Evolutionary conservation across 2,113 vertebrate species (phyloP).

Genomic region (Chloropsis hardwickii): DNA sequence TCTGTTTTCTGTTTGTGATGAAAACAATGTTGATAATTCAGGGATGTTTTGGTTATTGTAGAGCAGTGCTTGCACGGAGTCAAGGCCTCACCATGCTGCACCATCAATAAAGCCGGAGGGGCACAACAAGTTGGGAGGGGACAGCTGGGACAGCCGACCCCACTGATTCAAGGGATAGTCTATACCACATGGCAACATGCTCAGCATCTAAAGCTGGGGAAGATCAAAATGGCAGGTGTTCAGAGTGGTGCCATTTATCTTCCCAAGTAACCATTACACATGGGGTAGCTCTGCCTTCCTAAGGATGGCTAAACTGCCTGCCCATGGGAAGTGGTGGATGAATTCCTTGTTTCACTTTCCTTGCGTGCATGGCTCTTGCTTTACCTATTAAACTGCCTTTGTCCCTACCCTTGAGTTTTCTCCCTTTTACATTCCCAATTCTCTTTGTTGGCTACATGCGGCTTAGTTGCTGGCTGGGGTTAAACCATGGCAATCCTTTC

Average conservation of each 20-base stretch:
- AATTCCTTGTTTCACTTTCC: background rate
- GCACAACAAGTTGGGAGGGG: background rate
- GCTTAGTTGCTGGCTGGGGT: background rate
- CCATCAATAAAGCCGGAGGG: background rate
- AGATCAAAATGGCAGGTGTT: background rate
- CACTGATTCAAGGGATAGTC: background rate
- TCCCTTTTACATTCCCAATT: background rate
- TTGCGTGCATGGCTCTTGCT: background rate
- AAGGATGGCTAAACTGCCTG: background rate
- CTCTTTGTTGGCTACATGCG: fast-evolving
- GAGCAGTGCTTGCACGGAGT: background rate
- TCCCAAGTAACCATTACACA: background rate
- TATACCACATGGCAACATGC: background rate
- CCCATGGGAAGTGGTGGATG: background rate
- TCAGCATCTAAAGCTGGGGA: background rate
- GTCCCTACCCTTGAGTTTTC: background rate
- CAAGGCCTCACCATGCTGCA: fast-evolving
- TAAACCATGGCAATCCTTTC: background rate
- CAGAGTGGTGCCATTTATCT: background rate
- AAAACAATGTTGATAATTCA: background rate
- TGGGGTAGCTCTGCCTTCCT: background rate
- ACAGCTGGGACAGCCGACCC: background rate
- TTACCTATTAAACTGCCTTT: background rate
- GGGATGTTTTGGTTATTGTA: background rate
- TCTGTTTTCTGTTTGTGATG: background rate